Percentiles rank a stretch among this genome's conserved stretches.
Conservation (phyloP, 2,888 invertebrate species). For the Argynnis bischoffii region DNA sequence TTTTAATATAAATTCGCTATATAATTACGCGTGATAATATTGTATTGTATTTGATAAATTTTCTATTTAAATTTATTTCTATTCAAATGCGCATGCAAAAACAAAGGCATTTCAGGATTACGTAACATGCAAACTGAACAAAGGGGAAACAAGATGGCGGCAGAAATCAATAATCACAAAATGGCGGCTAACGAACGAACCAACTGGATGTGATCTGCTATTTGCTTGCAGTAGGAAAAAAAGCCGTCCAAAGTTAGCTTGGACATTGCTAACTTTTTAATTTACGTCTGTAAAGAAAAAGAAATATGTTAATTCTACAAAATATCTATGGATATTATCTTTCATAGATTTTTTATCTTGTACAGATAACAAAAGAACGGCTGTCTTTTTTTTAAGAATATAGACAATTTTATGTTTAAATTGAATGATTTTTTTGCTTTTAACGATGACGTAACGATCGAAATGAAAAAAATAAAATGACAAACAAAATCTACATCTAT, state of each 20-base stretch:
- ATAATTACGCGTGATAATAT: too few species aligned
- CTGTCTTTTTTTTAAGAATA: constrained; percentile 19
- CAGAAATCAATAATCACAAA: constrained; percentile 54
- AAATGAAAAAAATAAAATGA: constrained; percentile 37
- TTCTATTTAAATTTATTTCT: not conserved
- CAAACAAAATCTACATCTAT: constrained; percentile 10
- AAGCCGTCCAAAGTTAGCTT: constrained; percentile 80
- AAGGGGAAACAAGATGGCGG: constrained; percentile 50
- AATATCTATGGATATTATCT: constrained; percentile 41
- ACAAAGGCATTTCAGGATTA: constrained; percentile 23
- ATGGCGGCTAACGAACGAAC: constrained; percentile 73
- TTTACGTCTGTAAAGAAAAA: constrained; percentile 74
- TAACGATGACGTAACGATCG: constrained; percentile 11
- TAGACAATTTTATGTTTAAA: not conserved
- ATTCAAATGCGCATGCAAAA: constrained; percentile 25
- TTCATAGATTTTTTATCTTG: constrained; percentile 25
- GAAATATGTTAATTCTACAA: constrained; percentile 49
- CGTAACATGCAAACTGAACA: constrained; percentile 39
- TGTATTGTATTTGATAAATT: not conserved
- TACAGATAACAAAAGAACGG: constrained; percentile 39
- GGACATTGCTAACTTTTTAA: constrained; percentile 68
- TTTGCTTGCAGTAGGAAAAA: constrained; percentile 82
- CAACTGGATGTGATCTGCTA: constrained; percentile 81
- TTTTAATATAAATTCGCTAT: too few species aligned
- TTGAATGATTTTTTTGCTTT: not conserved